phyloP scores from a whole-genome alignment of 2,113 vertebrate genomes.

The Panthera uncia region DNA sequence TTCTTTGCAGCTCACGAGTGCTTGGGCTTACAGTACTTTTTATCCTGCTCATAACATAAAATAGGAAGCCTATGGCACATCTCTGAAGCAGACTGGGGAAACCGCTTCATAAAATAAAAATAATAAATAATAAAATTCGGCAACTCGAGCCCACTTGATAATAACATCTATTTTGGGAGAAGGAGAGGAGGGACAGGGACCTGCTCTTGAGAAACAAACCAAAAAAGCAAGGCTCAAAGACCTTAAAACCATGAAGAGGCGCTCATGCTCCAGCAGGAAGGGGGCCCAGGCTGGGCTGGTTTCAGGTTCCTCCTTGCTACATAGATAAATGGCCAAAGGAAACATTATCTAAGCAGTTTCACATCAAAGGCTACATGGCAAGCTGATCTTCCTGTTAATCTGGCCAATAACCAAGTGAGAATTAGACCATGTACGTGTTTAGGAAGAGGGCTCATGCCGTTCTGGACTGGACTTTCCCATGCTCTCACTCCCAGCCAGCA shows the following conservation, averaged over 20 bases:
- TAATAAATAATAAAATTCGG: too few relatives aligned
- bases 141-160: slow-evolving; percentile 23
- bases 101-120: neutral
- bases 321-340: slow-evolving; percentile 85
- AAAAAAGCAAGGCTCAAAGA: neutral
- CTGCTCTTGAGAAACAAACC: slow-evolving; percentile 61
- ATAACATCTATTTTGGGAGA: slow-evolving; percentile 28
- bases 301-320: slow-evolving; percentile 70
- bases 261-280: slow-evolving; percentile 11
- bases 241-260: neutral
- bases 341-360: slow-evolving; percentile 85
- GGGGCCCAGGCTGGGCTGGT: slow-evolving; percentile 38
- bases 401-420: slow-evolving; percentile 82
- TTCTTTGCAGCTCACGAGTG: neutral
- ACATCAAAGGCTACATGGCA: slow-evolving; percentile 84
- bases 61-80: neutral
- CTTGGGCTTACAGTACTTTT: neutral
- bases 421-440: slow-evolving; percentile 78
- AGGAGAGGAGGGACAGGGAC: slow-evolving; percentile 1
- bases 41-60: slow-evolving; percentile 45
- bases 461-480: slow-evolving; percentile 80
- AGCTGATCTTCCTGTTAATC: slow-evolving; percentile 78
- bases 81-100: slow-evolving; percentile 28
- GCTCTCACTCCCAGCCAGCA: slow-evolving; percentile 73
- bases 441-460: slow-evolving; percentile 80